Evolutionary conservation across 2,797 vertebrate genomes (phyloP), one percentile per base, ranked within the genome.

Genomic region (Morelia viridis): DNA sequence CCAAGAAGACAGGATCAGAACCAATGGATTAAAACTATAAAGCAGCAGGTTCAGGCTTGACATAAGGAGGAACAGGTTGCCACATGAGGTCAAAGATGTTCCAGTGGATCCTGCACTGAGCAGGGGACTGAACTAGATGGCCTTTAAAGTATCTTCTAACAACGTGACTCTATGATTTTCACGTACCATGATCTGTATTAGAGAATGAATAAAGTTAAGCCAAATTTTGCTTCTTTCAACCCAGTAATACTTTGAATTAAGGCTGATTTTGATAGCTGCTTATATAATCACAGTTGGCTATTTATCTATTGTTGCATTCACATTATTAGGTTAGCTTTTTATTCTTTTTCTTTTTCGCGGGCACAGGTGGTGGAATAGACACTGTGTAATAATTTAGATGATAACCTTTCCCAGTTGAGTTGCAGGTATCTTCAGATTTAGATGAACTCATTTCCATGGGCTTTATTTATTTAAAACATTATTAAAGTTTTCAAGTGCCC

Each of bases 161-260:
- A 53, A 6, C 7, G 6, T 53, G 50, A 53, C 9, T 8, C 50
- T 53, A 53, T 53, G 50, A 53, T 53, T 53, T 53, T 53, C 50
- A 53, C 6, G 1, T 68, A 90, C n/a, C n/a, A 24, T 0, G 15
- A 89, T 71, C 1, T 88, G 85, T 60, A 90, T 24, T 5, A 91
- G 80, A 2, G 26, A 87, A 0, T 71, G 92, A 93, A 85, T 93
- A 94, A 94, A 0, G 89, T 87, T 53, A 94, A 94, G 22, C 15
- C 93, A 92, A 68, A 84, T 91, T 46, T 89, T 92, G 41, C 7
- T 83, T 93, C 89, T 93, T 24, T 71, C 88, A 28, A 19, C 90
- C 93, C 1, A 64, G 28, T 90, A n/a, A 0, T 19, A 90, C 26
- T 65, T 87, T 61, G 1, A 35, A 10, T 91, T 19, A 96, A 93